Evolutionary conservation across 35 echinoderm and acorn worm species (phyloP).

Genomic region (Stichopus chloronotus): DNA sequence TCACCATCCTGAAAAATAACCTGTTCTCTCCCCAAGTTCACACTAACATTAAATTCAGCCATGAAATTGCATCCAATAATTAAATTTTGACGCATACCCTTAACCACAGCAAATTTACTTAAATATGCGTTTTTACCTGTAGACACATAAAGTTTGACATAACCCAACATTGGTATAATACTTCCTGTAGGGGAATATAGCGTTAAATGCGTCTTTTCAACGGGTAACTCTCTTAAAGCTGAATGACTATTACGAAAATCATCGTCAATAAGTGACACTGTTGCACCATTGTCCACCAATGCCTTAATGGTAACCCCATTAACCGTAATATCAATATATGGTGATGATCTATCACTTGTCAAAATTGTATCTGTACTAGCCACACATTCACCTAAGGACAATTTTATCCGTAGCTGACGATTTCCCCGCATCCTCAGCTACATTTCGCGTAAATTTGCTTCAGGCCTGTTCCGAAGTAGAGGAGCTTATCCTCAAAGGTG

Average conservation of each 20-base stretch:
- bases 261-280: conserved; percentile 4
- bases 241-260: background rate
- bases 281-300: conserved; percentile 19
- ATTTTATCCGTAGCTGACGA: background rate
- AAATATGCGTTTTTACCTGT: background rate
- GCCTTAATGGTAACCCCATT: background rate
- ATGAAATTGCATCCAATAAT: background rate
- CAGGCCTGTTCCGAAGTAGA: background rate
- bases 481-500: background rate
- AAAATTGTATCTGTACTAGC: background rate
- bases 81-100: background rate
- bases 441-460: background rate
- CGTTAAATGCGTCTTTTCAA: background rate
- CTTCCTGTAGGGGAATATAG: background rate
- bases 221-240: background rate
- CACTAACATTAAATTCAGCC: background rate
- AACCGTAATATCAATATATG: background rate
- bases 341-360: background rate
- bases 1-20: too few species aligned
- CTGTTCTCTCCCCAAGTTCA: background rate
- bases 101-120: background rate
- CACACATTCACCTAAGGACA: background rate
- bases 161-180: background rate
- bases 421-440: conserved; percentile 30
- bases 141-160: background rate